These are phyloP conservation scores for Apodemia duryi DNA, from an alignment of 2,888 invertebrate genomes.

Conservation along the genomic window DNA sequence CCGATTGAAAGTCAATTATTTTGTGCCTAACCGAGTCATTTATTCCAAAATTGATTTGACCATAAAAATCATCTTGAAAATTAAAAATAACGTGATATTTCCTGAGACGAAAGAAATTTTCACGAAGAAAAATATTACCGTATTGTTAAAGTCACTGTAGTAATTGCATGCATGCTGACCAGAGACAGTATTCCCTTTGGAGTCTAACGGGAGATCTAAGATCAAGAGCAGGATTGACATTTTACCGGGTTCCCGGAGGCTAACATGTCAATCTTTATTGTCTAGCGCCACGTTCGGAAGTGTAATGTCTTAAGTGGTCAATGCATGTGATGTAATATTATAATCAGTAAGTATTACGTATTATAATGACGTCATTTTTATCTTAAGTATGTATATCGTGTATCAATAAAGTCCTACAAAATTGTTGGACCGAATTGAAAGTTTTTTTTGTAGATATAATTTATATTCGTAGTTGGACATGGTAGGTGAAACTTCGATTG, in stretches of 20 bases:
- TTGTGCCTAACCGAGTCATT: too few relatives aligned
- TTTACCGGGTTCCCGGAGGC: conserved; percentile 53
- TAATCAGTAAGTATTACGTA: conserved; percentile 30
- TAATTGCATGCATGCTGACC: neutral
- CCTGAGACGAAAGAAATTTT: neutral
- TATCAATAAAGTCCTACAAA: too few relatives aligned
- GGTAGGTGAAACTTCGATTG: too few relatives aligned
- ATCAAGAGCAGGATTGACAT: conserved; percentile 58
- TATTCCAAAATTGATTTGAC: neutral
- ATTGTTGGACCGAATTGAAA: too few relatives aligned
- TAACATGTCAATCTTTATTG: conserved; percentile 67
- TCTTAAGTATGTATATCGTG: too few relatives aligned
- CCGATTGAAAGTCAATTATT: too few relatives aligned
- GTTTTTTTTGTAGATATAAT: too few relatives aligned
- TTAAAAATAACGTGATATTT: neutral
- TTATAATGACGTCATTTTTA: neutral
- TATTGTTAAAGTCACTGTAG: neutral
- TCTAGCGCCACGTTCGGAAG: conserved; percentile 31
- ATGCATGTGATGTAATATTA: conserved; percentile 28
- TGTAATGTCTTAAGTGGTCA: conserved; percentile 47
- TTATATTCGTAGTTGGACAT: too few relatives aligned
- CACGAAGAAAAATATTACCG: neutral
- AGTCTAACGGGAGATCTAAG: conserved; percentile 52
- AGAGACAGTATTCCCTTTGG: conserved; percentile 8
- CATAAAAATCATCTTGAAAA: too few relatives aligned